Evolutionary conservation across 2,797 vertebrate species (phyloP), one percentile per base, ranked within the genome.

Genomic region (Anabacerthia variegaticeps): DNA sequence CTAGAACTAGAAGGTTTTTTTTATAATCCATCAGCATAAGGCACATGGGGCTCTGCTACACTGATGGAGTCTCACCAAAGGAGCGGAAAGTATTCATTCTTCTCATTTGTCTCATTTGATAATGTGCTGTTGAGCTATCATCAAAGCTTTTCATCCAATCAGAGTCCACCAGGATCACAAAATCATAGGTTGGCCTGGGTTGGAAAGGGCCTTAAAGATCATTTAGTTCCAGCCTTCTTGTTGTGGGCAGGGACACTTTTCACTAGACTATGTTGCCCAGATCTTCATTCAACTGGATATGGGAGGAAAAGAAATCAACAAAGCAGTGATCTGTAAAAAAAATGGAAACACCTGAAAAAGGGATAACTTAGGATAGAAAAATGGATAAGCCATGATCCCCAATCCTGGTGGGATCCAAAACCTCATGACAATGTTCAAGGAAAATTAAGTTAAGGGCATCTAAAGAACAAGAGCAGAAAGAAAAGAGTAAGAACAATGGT

Each of bases 401-500:
- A 18, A 14, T 39, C 2, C 2, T 46, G 9, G 49, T 8, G 3
- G 12, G 3, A 2, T 55, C 18, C 30, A 36, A 84, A 43, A 84
- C 3, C 4, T 65, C 37, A 12, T 14, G 12, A n/a, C 9, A 76
- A 43, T 26, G 3, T 73, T 9, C 6, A 56, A 79, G 10, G 2
- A 58, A 85, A 85, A 67, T 27, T 26, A 14, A 44, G 5, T 11
- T 59, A 73, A 58, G 8, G 11, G 4, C 26, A 44, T 71, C 10
- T 26, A 48, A 17, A 30, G 37, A 76, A 56, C 16, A 12, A 76
- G 27, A 9, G 12, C 30, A 73, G 16, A 48, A 76, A 13, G 76
- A 37, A 49, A 2, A 34, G 12, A 58, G 14, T 26, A 73, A 82
- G 19, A 72, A 28, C 6, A 56, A 5, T 0, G 0, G 1, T 28